Base-by-base conservation (phyloP, 2,113 vertebrate species). In the Odobenus rosmarus region DNA sequence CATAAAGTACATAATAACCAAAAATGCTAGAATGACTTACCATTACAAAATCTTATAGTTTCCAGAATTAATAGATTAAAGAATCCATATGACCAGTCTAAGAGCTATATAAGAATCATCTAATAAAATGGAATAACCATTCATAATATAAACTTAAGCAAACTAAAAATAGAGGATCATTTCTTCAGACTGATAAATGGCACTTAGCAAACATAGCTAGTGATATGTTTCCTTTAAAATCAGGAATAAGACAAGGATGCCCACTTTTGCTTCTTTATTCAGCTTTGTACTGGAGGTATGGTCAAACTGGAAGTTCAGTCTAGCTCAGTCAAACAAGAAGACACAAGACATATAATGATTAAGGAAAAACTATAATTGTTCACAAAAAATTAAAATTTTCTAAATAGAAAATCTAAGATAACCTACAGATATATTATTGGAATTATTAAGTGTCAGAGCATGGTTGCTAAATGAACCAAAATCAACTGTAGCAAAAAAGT, bases 21-120 rank as follows among this genome's bases (percentile, higher is more conserved):
- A 95, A 62, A 95, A 93, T 83, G 31, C 51, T 79, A 62, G 46
- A 86, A 82, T 82, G 31, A 93, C 14, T 57, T 82, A 57, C 13
- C 7, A 23, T 72, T 64, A 83, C 2, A 82, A 86, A 81, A 83
- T 49, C 24, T 92, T 89, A 3, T 33, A 86, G 77, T 83, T 62
- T 87, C 5, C 7, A 71, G 88, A 61, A 23, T 64, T 55, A 62
- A 82, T 64, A 87, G 49, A 59, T n/a, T 39, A 89, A 95, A 86
- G 46, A 72, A 72, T 81, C 62, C 77, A 94, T 31, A 88, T 59
- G 62, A 92, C 71, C 36, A 81, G 51, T 92, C 12, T 89, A 89
- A 83, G 14, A 49, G n/a, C 42, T 77, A 3, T 7, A 79, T 51
- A 88, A 94, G 90, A 64, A 72, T 87, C 33, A 64, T 39, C 55